A percentile compares a stretch with the other conserved stretches of the same genome.
Evolutionary conservation across 2,888 invertebrate genomes (phyloP).

Genomic region (Rhimphoctona megacephalus): DNA sequence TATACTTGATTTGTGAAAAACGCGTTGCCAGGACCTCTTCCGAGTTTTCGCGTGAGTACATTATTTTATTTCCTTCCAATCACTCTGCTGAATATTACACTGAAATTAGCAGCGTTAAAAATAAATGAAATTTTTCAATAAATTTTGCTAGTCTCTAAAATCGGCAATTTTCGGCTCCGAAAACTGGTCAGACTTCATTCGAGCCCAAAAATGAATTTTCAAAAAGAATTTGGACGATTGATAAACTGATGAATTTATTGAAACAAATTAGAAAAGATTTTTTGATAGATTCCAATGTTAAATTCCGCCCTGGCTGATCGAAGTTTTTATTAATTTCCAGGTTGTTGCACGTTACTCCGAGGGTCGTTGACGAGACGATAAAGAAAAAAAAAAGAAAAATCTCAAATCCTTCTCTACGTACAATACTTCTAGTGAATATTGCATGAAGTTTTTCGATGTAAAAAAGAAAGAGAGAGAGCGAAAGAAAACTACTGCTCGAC

Average conservation of each 20-base stretch:
- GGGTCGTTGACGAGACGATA: constrained; percentile 24
- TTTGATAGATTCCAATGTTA: background rate
- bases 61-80: background rate
- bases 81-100: background rate
- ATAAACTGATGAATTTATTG: no score
- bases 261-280: background rate
- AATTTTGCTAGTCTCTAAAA: background rate
- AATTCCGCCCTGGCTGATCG: background rate
- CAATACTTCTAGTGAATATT: constrained; percentile 16
- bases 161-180: background rate
- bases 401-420: constrained; percentile 21
- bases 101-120: background rate
- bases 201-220: background rate
- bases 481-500: background rate
- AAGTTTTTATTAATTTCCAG: background rate
- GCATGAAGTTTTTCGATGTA: constrained; percentile 15
- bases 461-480: background rate
- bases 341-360: constrained; percentile 9
- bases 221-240: background rate
- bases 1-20: constrained; percentile 8
- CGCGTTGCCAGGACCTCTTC: background rate
- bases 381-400: constrained; percentile 27
- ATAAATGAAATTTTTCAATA: background rate
- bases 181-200: background rate
- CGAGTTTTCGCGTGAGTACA: constrained; percentile 38